phyloP scores from a whole-genome alignment of 2,888 invertebrate genomes.

The Muscina levida region DNA sequence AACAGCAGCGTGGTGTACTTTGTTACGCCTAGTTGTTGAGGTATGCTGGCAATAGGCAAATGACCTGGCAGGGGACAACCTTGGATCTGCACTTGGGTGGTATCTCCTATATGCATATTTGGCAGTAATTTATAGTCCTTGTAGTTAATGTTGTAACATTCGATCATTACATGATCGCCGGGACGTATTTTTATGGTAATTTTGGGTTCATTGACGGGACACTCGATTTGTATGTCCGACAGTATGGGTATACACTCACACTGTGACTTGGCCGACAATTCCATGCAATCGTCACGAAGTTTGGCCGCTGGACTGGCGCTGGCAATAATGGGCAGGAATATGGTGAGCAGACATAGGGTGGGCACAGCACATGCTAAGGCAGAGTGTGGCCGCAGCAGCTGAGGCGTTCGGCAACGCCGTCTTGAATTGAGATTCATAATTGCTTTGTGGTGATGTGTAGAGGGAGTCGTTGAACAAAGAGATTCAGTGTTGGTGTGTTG shows the following conservation, averaged over 20 bases:
- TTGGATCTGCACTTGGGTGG: constrained; percentile 75
- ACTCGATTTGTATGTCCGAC: constrained; percentile 76
- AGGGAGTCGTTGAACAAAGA: not conserved
- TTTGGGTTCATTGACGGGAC: constrained; percentile 73
- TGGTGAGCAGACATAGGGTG: not conserved
- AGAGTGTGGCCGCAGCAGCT: not conserved
- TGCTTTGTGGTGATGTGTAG: constrained; percentile 11
- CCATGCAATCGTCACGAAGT: constrained; percentile 73
- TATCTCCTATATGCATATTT: constrained; percentile 74
- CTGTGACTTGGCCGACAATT: constrained; percentile 70
- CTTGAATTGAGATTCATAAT: constrained; percentile 14
- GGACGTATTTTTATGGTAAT: constrained; percentile 76
- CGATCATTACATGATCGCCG: constrained; percentile 74
- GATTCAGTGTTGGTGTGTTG: not conserved
- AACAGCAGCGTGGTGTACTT: constrained; percentile 81
- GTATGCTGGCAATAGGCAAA: constrained; percentile 79
- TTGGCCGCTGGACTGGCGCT: constrained; percentile 25
- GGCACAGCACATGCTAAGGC: constrained; percentile 12
- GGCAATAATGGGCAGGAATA: constrained; percentile 35
- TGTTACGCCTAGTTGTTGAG: constrained; percentile 76
- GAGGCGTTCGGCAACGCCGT: constrained; percentile 19
- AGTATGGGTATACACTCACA: constrained; percentile 76
- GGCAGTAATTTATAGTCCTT: constrained; percentile 75
- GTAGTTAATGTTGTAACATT: constrained; percentile 75
- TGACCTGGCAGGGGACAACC: constrained; percentile 78